Evolutionary conservation across 2,113 vertebrate genomes (phyloP).

Genomic region (Barnardius zonarius): DNA sequence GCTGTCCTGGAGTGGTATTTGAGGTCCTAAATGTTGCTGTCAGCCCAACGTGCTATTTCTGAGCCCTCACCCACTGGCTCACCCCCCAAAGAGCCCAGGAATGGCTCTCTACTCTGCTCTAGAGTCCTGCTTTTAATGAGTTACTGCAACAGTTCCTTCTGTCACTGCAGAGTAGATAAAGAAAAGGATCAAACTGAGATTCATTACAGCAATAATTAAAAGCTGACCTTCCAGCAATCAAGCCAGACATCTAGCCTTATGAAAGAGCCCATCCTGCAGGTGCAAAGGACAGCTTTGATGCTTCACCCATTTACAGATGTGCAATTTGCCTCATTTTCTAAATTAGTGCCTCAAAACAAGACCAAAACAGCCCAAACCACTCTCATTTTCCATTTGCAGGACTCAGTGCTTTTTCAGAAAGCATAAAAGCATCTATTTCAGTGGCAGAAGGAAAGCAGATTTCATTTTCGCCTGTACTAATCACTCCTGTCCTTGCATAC

Average conservation of each 20-base stretch:
- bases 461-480: neutral
- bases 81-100: neutral
- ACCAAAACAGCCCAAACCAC: neutral
- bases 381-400: neutral
- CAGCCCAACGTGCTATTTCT: neutral
- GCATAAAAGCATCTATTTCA: neutral
- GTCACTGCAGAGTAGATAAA: neutral
- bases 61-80: neutral
- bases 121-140: neutral
- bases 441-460: neutral
- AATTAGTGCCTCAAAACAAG: neutral
- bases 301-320: neutral
- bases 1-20: neutral
- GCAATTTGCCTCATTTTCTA: neutral
- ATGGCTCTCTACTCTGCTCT: neutral
- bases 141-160: neutral
- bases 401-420: neutral
- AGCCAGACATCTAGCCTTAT: neutral
- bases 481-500: neutral
- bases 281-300: neutral
- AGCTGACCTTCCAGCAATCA: neutral
- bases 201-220: slow-evolving; percentile 17
- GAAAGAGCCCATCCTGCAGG: neutral
- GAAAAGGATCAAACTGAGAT: neutral
- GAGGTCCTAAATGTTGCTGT: neutral